Conservation (phyloP, 2,888 invertebrate genomes). For the Poecilus cupreus region DNA sequence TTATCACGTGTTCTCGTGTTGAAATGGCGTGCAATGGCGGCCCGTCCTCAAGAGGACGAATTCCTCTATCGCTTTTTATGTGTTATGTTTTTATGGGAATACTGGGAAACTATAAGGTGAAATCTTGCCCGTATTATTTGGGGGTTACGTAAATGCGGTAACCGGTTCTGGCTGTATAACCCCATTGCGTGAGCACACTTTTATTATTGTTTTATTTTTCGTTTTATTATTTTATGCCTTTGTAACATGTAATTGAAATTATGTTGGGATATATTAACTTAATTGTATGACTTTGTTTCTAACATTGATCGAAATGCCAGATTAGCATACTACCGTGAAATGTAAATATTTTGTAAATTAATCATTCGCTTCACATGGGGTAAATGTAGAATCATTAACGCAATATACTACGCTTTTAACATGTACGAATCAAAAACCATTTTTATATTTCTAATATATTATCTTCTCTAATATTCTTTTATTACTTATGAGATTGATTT, state of each 20-base stretch:
- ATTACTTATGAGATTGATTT: too few relatives aligned
- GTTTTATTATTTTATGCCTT: conserved; percentile 33
- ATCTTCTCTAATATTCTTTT: too few relatives aligned
- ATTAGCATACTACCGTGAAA: conserved; percentile 28
- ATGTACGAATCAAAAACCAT: too few relatives aligned
- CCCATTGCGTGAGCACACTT: conserved; percentile 8
- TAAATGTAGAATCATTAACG: neutral
- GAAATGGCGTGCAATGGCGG: conserved; percentile 26
- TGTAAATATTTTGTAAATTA: conserved; percentile 14
- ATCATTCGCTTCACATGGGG: conserved; percentile 1
- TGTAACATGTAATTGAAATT: conserved; percentile 39
- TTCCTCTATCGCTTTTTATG: conserved; percentile 44
- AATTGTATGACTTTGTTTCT: conserved; percentile 36
- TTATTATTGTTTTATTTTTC: conserved; percentile 33
- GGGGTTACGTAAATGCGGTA: conserved; percentile 10
- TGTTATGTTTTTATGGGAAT: conserved; percentile 46
- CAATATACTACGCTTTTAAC: too few relatives aligned
- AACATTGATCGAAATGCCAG: neutral
- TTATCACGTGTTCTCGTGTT: conserved; percentile 51
- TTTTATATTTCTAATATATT: too few relatives aligned
- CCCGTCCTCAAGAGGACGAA: conserved; percentile 6
- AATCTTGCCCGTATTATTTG: conserved; percentile 10
- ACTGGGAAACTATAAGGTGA: conserved; percentile 51
- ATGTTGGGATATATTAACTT: conserved; percentile 27
- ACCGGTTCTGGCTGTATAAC: neutral